phyloP scores from a whole-genome alignment of 2,888 invertebrate genomes.

The Cerceris ruficornis region DNA sequence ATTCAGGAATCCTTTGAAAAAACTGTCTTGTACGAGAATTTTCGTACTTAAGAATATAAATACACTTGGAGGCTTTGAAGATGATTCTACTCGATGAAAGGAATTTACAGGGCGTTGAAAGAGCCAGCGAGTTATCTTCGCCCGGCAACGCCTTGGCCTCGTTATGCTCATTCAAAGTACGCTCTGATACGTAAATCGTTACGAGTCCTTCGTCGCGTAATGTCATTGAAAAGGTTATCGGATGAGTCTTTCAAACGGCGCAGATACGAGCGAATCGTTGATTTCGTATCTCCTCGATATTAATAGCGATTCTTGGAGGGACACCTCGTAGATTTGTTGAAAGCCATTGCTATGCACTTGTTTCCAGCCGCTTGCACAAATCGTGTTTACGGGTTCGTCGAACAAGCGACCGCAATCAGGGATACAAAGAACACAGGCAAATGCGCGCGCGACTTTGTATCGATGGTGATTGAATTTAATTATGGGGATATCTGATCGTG shows the following conservation, averaged over 20 bases:
- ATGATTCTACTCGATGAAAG: slow-evolving; percentile 1
- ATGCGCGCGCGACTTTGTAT: slow-evolving; percentile 18
- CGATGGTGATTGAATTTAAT: slow-evolving; percentile 48
- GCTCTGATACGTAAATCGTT: not conserved
- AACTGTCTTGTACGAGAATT: not conserved
- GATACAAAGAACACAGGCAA: slow-evolving; percentile 46
- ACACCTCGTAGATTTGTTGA: slow-evolving; percentile 10
- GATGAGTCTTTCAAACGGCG: not conserved
- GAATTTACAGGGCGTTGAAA: not conserved
- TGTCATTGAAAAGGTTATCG: not conserved
- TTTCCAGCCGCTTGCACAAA: slow-evolving; percentile 25
- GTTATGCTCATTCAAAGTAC: not conserved
- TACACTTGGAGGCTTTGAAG: not conserved
- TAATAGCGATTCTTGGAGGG: not conserved
- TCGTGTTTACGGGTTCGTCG: slow-evolving; percentile 52
- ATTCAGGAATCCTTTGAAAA: not conserved
- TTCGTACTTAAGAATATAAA: not conserved
- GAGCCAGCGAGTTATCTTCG: not conserved
- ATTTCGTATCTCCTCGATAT: not conserved
- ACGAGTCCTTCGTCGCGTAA: not conserved
- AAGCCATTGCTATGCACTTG: slow-evolving; percentile 15
- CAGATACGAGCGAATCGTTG: not conserved
- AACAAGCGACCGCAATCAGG: slow-evolving; percentile 69
- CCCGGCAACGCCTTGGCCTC: not conserved
- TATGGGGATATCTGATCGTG: slow-evolving; percentile 4